Evolutionary conservation across 2,888 invertebrate genomes (phyloP).

Genomic region (Euproctis similis): DNA sequence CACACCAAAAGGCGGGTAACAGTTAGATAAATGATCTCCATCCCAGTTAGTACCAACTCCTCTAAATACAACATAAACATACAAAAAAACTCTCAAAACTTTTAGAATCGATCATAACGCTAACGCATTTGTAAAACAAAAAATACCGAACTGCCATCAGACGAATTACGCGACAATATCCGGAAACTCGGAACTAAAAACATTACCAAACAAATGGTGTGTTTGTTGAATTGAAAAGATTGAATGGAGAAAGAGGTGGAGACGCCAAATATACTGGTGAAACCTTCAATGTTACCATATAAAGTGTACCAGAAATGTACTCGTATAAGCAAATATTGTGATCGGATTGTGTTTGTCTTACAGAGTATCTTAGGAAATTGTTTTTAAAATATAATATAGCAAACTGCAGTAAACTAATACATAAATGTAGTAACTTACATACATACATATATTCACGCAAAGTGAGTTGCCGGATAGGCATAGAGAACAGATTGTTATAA

Average conservation of each 20-base stretch:
- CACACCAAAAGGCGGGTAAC: too few species aligned
- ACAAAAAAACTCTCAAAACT: background rate
- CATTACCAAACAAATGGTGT: slow-evolving; percentile 24
- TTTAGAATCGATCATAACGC: background rate
- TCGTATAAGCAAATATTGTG: slow-evolving; percentile 38
- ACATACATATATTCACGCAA: too few species aligned
- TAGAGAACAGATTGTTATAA: too few species aligned
- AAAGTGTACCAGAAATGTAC: slow-evolving; percentile 20
- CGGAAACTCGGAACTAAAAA: slow-evolving; percentile 15
- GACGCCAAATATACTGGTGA: slow-evolving; percentile 25
- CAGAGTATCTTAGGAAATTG: slow-evolving; percentile 5
- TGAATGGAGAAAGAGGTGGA: slow-evolving; percentile 20
- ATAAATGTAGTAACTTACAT: too few species aligned
- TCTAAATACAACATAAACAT: background rate
- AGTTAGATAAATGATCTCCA: too few species aligned
- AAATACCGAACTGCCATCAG: slow-evolving; percentile 5
- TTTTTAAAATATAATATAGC: slow-evolving; percentile 2
- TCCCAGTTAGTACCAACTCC: too few species aligned
- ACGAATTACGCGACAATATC: slow-evolving; percentile 9
- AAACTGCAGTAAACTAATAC: too few species aligned
- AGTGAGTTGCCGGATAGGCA: too few species aligned
- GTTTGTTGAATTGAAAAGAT: slow-evolving; percentile 21
- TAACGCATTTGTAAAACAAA: slow-evolving; percentile 1
- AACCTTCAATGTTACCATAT: slow-evolving; percentile 21
- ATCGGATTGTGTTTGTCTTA: slow-evolving; percentile 37